These are phyloP conservation scores for Pampus argenteus DNA, from an alignment of 2,797 vertebrate genomes.

Conservation along the genomic window DNA sequence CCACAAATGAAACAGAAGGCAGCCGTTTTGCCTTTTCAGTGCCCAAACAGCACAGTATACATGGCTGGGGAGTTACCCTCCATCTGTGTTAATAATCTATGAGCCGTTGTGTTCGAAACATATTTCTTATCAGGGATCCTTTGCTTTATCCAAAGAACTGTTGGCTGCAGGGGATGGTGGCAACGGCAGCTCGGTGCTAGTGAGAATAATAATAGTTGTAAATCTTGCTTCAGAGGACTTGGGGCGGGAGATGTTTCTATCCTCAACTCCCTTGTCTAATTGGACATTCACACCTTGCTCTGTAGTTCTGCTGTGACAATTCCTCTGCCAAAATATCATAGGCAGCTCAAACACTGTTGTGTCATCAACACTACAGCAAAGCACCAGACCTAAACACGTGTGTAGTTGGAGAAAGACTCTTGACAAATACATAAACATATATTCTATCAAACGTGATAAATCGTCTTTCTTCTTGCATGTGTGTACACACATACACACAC, in stretches of 20 bases:
- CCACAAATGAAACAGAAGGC: constrained; percentile 50
- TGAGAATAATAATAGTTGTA: constrained; percentile 55
- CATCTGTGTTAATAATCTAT: constrained; percentile 48
- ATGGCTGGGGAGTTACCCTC: constrained; percentile 33
- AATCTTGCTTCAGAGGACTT: constrained; percentile 66
- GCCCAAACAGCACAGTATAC: constrained; percentile 17
- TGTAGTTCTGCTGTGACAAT: constrained; percentile 40
- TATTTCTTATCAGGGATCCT: constrained; percentile 20
- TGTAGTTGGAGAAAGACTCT: constrained; percentile 14
- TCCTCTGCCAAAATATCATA: constrained; percentile 33
- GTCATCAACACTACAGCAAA: constrained; percentile 19
- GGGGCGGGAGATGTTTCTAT: constrained; percentile 37
- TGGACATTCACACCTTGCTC: constrained; percentile 57
- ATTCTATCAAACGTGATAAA: constrained; percentile 6
- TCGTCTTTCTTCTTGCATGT: background rate
- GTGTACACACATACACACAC: background rate
- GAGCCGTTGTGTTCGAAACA: constrained; percentile 7
- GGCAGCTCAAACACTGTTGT: constrained; percentile 18
- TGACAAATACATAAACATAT: constrained; percentile 28
- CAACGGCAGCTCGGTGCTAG: constrained; percentile 15
- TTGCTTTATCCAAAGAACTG: constrained; percentile 37
- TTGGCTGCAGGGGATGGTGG: constrained; percentile 31
- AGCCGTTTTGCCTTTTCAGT: constrained; percentile 22
- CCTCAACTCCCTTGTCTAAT: constrained; percentile 64
- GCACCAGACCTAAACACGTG: constrained; percentile 16